Base-by-base conservation (phyloP, 1,140 invertebrate genomes). In the Lutraria rhynchaena region DNA sequence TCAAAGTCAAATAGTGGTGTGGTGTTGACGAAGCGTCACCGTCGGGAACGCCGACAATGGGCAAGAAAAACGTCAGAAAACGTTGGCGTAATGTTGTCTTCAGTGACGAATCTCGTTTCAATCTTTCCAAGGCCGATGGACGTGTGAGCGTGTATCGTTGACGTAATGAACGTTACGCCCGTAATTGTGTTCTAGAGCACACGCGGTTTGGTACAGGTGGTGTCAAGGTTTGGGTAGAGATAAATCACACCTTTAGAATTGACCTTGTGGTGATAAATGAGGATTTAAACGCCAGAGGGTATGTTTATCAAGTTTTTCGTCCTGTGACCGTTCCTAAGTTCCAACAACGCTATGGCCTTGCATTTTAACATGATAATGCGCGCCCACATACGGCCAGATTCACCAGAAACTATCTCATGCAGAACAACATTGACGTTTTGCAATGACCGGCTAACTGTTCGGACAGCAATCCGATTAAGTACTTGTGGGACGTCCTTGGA, bases 341-440 rank as follows among this genome's bases (percentile, higher is more conserved):
- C 31, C 35, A 17, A 2, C 65, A 24, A 69, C 65, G 13, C 15
- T 0, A 7, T 5, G n/a, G 29, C 22, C 35, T 69, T 46, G 24
- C 37, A 1, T 69, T 69, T 24, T 41, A 69, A 13, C 65, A 69
- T n/a, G 65, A 69, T 24, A 69, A 69, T 11, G 65, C 65, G 7
- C 35, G 4, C 15, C 44, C 44, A 7, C 0, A 49, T 11, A 31
- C 29, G 19, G 37, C 35, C 17, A 15, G 1, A 17, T 44, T 19
- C 22, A 69, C 44, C 15, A 69, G 41, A 44, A 65, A 24, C 37
- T 65, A 35, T n/a, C 61, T 55, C 24, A n/a, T 5, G 24, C n/a
- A n/a, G n/a, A n/a, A n/a, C n/a, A 19, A 55, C 53, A 55, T 55
- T 35, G n/a, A 19, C 33, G 61, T 65, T 29, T 41, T 44, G 22